A percentile compares a stretch with the other conserved stretches of the same genome.
phyloP scores from a whole-genome alignment of 1,140 invertebrate species.

The Zaprionus ghesquierei region DNA sequence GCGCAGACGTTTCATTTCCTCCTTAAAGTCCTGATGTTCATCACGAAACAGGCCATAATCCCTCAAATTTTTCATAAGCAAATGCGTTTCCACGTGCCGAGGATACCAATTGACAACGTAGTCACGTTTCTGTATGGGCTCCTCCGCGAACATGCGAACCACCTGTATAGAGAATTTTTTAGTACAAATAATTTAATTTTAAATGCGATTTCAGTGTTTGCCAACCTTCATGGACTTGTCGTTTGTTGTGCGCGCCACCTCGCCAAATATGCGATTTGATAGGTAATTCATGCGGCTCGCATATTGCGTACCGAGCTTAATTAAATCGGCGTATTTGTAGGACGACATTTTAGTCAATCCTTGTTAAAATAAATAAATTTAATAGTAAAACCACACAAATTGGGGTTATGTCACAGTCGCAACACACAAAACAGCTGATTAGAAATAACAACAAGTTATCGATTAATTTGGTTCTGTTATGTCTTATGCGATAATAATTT shows the following conservation, averaged over 20 bases:
- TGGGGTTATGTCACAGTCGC: constrained; percentile 61
- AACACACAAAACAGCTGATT: constrained; percentile 46
- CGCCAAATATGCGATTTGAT: constrained; percentile 94
- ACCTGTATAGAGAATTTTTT: constrained; percentile 74
- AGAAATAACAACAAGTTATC: neutral
- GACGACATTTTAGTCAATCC: constrained; percentile 46
- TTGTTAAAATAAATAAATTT: neutral
- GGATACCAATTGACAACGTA: constrained; percentile 94
- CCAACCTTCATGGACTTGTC: constrained; percentile 88
- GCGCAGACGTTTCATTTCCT: constrained; percentile 92
- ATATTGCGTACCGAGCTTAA: constrained; percentile 89
- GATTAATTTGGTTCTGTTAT: neutral
- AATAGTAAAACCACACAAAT: constrained; percentile 5
- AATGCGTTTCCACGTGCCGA: constrained; percentile 89
- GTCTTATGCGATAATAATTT: neutral
- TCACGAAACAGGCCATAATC: constrained; percentile 92
- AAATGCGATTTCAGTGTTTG: neutral
- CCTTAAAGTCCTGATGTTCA: constrained; percentile 95
- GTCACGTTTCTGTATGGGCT: constrained; percentile 89
- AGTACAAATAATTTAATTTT: neutral
- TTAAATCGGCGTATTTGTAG: constrained; percentile 87
- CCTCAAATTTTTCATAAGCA: constrained; percentile 88
- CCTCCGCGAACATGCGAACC: constrained; percentile 89
- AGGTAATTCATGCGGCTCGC: constrained; percentile 92
- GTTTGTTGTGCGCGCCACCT: constrained; percentile 90